phyloP scores from a whole-genome alignment of 2,113 vertebrate genomes.

The Labeo catla region DNA sequence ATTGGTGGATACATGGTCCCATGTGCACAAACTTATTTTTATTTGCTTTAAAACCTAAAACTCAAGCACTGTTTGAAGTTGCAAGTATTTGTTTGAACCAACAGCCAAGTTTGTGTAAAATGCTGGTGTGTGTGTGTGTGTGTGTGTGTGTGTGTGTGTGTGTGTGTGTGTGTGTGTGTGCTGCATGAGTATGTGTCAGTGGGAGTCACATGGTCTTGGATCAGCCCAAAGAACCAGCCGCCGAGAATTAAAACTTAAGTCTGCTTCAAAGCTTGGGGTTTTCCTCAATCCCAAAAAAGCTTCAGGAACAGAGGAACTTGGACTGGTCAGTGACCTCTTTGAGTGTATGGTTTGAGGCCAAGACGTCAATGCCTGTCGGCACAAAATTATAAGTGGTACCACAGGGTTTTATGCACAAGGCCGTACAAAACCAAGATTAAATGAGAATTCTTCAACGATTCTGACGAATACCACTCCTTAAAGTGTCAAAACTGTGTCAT shows the following conservation, averaged over 20 bases:
- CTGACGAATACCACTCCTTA: neutral
- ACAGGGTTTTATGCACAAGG: neutral
- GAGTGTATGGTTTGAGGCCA: neutral
- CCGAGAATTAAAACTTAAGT: conserved; percentile 62
- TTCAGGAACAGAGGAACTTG: neutral
- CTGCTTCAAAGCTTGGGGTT: conserved; percentile 64
- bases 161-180: conserved; percentile 26
- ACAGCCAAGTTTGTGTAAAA: conserved; percentile 14
- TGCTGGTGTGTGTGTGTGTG: conserved; percentile 1
- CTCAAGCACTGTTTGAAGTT: neutral
- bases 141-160: conserved; percentile 26
- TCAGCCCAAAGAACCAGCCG: conserved; percentile 40
- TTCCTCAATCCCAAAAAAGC: conserved; percentile 58
- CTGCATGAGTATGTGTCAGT: conserved; percentile 65
- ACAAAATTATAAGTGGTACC: neutral
- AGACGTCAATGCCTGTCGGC: neutral
- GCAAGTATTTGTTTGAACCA: neutral
- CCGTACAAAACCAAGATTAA: neutral
- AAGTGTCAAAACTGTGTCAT: too few species aligned
- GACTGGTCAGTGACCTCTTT: neutral
- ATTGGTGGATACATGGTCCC: neutral
- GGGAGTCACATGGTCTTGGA: conserved; percentile 52
- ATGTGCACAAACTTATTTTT: neutral
- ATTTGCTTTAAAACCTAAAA: neutral
- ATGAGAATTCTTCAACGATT: neutral